Base-by-base conservation (phyloP, 2,113 vertebrate genomes). In the Corythaixoides concolor region DNA sequence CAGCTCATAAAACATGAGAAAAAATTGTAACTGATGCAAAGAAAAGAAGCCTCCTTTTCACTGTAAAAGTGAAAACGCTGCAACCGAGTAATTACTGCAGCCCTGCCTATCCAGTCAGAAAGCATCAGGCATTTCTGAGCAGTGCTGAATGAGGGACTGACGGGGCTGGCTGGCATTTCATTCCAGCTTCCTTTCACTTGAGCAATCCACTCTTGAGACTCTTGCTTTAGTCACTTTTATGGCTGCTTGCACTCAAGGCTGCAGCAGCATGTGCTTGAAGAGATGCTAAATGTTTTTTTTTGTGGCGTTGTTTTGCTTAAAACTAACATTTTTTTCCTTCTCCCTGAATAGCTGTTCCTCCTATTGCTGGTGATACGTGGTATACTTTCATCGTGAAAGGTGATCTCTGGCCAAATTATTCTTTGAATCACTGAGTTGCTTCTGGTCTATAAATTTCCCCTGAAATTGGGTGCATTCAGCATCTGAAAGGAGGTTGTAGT, bases 131-230 rank as follows among this genome's bases (percentile, higher is more conserved):
- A 56, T 91, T 89, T 93, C 91, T 55, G 68, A 93, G 94, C 91
- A 89, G 80, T 1, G 1, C 47, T 59, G 89, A 63, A 12, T 43
- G 95, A 95, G 80, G 76, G 91, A 89, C 55, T 2, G 56, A 95
- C 2, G n/a, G 83, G 80, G 76, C 68, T 93, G 75, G 79, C 79
- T 96, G 95, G 91, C 86, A 78, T 92, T 95, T 96, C 94, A 93
- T 85, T 63, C 89, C 73, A 59, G 80, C 86, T 96, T 97, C 89
- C 80, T 95, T 95, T 96, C 95, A 95, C 93, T 95, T 91, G 86
- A 95, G 89, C 94, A 95, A 87, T 55, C 83, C 45, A 2, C 83
- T 86, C 80, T 2, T 1, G 50, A 84, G 80, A 69, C 64, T 88
- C 89, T 62, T 90, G 55, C 53, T 95, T 84, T 74, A 89, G 68